Evolutionary conservation across 2,888 invertebrate genomes (phyloP), one percentile per base, ranked within the genome.

Genomic region (Agrochola lota): DNA sequence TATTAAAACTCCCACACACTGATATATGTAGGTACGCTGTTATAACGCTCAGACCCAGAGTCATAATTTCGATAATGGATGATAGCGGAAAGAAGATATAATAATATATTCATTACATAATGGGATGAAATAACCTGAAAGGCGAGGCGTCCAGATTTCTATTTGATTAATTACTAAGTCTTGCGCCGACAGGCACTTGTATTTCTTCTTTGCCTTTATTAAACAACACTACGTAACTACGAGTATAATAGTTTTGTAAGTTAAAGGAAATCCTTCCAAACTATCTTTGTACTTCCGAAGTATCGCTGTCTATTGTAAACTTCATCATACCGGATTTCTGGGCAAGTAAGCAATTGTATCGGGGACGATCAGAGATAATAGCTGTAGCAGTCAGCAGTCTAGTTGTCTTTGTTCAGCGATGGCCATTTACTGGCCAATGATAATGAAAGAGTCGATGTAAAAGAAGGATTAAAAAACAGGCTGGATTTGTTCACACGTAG

Each of bases 241-340:
- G 43, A 62, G 11, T 52, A 70, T 9, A 66, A 68, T 71, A 71
- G 67, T 83, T n/a, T 71, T 20, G 26, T 9, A 59, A 77, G 68
- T 76, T 46, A 68, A 46, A 52, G 40, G 70, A 66, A 55, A 78
- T 70, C 23, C 26, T 49, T 57, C 23, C 55, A 57, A 74, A 84
- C 59, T 63, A 80, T 63, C 46, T 57, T 62, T 62, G 69, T 66
- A 70, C 7, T 84, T 55, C 9, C 52, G 15, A 74, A 74, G 62
- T 67, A 74, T 82, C 35, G 23, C n/a, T 7, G 74, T 20, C 57
- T 60, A 62, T 74, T 64, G 46, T 71, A 8, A 15, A 79, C 11
- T 26, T 30, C 8, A 20, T 30, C 57, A 26, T 46, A 64, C 20
- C 60, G 43, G 26, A 71, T 67, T 67, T 78, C 66, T 62, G 71